phyloP scores from a whole-genome alignment of 2,113 vertebrate species.

The Psittacus erithacus region DNA sequence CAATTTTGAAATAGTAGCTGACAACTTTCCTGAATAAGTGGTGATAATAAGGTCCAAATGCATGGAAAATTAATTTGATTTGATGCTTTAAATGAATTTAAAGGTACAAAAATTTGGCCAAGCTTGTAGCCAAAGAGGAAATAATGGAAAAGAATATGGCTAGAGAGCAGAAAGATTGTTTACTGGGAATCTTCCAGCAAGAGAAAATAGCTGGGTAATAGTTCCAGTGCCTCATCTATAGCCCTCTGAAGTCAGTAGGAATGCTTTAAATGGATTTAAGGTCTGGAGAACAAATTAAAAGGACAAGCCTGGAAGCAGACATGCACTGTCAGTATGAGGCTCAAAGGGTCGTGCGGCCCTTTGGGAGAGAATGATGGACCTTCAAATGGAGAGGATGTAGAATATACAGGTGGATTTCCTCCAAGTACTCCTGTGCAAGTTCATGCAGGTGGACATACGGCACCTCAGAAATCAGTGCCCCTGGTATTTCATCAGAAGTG shows the following conservation, averaged over 20 bases:
- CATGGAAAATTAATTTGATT: neutral
- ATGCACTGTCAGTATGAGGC: fast-evolving
- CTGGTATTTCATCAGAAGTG: neutral
- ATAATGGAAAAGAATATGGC: neutral
- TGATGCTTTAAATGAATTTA: neutral
- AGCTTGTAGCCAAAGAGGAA: neutral
- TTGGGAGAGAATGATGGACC: neutral
- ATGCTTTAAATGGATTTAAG: neutral
- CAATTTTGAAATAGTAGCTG: neutral
- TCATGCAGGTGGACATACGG: neutral
- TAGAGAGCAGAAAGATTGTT: neutral
- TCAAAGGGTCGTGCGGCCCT: neutral
- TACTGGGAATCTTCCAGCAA: neutral
- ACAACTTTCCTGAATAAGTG: neutral
- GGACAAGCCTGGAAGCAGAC: neutral
- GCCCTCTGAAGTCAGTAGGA: neutral
- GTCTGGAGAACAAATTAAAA: neutral
- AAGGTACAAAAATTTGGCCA: neutral
- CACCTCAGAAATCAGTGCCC: neutral
- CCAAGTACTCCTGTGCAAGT: neutral
- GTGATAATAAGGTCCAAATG: neutral
- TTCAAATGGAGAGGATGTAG: neutral
- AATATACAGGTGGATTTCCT: neutral
- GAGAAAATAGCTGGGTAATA: neutral
- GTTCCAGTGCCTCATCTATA: neutral